A percentile compares a stretch with the other conserved stretches of the same genome.
phyloP scores from a whole-genome alignment of 2,888 invertebrate species.

The Meghimatium bilineatum region DNA sequence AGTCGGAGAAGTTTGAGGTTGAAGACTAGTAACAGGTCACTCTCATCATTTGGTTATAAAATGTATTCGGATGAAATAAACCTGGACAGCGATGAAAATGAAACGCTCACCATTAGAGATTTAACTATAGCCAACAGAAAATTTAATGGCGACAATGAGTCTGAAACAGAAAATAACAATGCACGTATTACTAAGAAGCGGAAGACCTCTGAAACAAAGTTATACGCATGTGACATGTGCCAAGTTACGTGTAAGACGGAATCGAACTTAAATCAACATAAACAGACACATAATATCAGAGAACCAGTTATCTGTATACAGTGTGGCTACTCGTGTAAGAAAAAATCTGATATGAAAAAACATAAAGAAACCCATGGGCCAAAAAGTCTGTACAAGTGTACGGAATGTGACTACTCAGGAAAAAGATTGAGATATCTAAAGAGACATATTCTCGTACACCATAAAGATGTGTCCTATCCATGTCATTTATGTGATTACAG shows the following conservation, averaged over 20 bases:
- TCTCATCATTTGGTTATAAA: constrained; percentile 2
- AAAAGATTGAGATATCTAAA: constrained; percentile 34
- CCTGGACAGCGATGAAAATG: neutral
- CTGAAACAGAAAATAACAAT: neutral
- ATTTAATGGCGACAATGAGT: neutral
- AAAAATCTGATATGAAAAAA: constrained; percentile 31
- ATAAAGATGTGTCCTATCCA: constrained; percentile 2
- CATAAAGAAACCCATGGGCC: constrained; percentile 35
- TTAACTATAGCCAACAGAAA: neutral
- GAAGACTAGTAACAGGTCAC: constrained; percentile 21
- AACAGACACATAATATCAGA: neutral
- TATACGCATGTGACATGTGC: constrained; percentile 18
- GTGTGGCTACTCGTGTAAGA: constrained; percentile 29
- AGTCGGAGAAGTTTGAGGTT: constrained; percentile 25
- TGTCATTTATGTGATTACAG: constrained; percentile 34
- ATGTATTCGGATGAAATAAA: constrained; percentile 17
- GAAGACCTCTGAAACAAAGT: neutral
- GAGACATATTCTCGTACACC: constrained; percentile 31
- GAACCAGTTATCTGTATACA: constrained; percentile 13
- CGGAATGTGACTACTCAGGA: constrained; percentile 29
- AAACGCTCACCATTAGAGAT: neutral
- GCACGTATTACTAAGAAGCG: too few relatives aligned
- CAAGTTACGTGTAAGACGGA: constrained; percentile 6
- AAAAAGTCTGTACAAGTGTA: constrained; percentile 14
- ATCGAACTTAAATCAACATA: constrained; percentile 15